Percentiles rank a stretch among this genome's conserved stretches.
Evolutionary conservation across 2,888 invertebrate genomes (phyloP).

Genomic region (Eucera pruinosa): DNA sequence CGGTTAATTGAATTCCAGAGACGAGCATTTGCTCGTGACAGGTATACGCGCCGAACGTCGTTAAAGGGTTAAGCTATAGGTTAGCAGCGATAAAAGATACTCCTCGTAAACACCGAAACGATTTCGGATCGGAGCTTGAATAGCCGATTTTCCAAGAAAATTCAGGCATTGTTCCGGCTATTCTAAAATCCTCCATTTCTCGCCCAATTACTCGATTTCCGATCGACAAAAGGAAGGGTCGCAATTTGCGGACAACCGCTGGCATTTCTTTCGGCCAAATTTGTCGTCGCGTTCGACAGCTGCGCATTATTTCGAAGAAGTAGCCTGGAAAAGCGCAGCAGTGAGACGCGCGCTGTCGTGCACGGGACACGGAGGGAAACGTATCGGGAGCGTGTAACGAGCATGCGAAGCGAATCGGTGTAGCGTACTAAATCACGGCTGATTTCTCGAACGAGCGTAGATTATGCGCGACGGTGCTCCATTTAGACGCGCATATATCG

Average conservation of each 20-base stretch:
- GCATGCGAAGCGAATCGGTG: constrained; percentile 26
- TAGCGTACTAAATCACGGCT: constrained; percentile 39
- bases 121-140: too few relatives aligned
- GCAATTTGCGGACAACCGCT: too few relatives aligned
- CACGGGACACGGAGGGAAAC: background rate
- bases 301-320: background rate
- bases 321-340: background rate
- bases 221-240: background rate
- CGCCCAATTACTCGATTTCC: background rate
- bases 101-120: background rate
- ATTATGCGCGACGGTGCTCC: constrained; percentile 53
- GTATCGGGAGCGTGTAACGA: constrained; percentile 2
- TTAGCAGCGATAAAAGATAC: background rate
- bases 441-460: constrained; percentile 49
- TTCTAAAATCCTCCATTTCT: background rate
- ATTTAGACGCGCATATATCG: constrained; percentile 45
- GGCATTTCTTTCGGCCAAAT: background rate
- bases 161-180: background rate
- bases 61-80: background rate
- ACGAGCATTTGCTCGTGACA: too few relatives aligned
- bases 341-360: background rate
- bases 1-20: too few relatives aligned
- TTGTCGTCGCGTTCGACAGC: too few relatives aligned
- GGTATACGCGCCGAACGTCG: too few relatives aligned
- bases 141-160: background rate